These are phyloP conservation scores for Trogon melanurus DNA, from an alignment of 2,113 vertebrate species.

Conservation along the genomic window DNA sequence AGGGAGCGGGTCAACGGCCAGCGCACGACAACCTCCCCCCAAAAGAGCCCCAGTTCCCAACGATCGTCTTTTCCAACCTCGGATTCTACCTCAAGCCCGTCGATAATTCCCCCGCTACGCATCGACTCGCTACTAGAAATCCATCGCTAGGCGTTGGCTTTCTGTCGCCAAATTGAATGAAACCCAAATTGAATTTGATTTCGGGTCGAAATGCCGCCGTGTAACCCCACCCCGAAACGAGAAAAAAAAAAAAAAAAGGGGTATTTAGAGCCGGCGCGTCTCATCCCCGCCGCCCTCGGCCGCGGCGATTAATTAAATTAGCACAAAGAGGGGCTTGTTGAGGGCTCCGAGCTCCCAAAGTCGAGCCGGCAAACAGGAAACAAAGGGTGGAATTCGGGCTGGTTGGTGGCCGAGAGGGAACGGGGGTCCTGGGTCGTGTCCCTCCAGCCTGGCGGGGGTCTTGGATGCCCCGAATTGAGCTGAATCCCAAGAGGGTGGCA, in stretches of 20 bases:
- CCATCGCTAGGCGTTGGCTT: neutral
- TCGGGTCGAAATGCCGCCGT: neutral
- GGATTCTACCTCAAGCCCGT: neutral
- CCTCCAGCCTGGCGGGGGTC: neutral
- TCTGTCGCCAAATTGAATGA: neutral
- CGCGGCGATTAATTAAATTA: slow-evolving; percentile 77
- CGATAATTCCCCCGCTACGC: neutral
- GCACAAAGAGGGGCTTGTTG: slow-evolving; percentile 79
- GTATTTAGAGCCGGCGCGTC: slow-evolving; percentile 73
- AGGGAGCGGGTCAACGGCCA: neutral
- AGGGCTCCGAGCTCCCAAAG: slow-evolving; percentile 41
- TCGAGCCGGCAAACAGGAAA: slow-evolving; percentile 71
- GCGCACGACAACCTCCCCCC: neutral
- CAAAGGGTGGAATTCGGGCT: slow-evolving; percentile 78
- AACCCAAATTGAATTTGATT: neutral
- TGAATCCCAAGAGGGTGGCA: slow-evolving; percentile 2
- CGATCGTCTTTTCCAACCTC: too few species aligned
- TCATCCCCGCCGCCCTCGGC: slow-evolving; percentile 61
- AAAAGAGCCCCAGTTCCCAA: too few species aligned
- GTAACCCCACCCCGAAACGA: neutral
- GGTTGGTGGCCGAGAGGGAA: slow-evolving; percentile 53
- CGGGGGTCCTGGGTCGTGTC: neutral
- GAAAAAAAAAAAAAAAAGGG: slow-evolving; percentile 16
- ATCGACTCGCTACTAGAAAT: neutral
- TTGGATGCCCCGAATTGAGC: neutral